phyloP scores from a whole-genome alignment of 1,140 invertebrate species.

The Drosophila setifemur region DNA sequence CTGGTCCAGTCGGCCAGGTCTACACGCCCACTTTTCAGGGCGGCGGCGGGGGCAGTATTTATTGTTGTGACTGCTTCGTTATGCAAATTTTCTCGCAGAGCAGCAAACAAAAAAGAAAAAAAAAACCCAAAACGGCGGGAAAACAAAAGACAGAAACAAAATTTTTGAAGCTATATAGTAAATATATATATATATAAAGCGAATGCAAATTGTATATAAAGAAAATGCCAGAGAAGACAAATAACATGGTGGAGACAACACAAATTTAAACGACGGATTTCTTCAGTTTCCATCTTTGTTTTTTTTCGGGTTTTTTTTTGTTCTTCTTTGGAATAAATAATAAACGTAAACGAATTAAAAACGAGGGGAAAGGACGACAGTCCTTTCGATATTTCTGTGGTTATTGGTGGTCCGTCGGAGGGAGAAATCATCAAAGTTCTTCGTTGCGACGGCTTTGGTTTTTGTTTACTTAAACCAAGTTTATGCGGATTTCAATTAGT shows the following conservation, averaged over 20 bases:
- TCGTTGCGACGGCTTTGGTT: slow-evolving; percentile 23
- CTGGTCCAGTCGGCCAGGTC: slow-evolving; percentile 18
- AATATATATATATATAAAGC: slow-evolving; percentile 45
- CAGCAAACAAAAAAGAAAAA: not conserved
- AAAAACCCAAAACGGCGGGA: slow-evolving; percentile 13
- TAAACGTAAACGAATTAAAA: slow-evolving; percentile 81
- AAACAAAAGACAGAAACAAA: slow-evolving; percentile 55
- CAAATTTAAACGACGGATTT: slow-evolving; percentile 53
- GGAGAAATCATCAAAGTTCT: slow-evolving; percentile 42
- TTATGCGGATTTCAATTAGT: slow-evolving; percentile 76
- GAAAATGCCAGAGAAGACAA: slow-evolving; percentile 66
- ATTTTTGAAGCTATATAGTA: slow-evolving; percentile 54
- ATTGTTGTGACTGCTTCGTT: slow-evolving; percentile 63
- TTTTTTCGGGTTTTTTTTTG: slow-evolving; percentile 30
- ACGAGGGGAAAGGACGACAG: slow-evolving; percentile 12
- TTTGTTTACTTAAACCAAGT: slow-evolving; percentile 66
- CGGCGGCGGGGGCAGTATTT: slow-evolving; percentile 9
- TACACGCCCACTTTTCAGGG: slow-evolving; percentile 33
- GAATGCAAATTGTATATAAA: slow-evolving; percentile 75
- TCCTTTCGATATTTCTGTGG: slow-evolving; percentile 31
- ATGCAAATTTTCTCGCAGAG: slow-evolving; percentile 56
- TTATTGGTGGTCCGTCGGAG: not conserved
- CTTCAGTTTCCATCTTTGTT: slow-evolving; percentile 14
- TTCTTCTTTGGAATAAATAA: slow-evolving; percentile 67
- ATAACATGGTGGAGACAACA: slow-evolving; percentile 48